A percentile compares a stretch with the other conserved stretches of the same genome.
Conservation (phyloP, 2,113 vertebrate genomes). For the Rhea pennata region DNA sequence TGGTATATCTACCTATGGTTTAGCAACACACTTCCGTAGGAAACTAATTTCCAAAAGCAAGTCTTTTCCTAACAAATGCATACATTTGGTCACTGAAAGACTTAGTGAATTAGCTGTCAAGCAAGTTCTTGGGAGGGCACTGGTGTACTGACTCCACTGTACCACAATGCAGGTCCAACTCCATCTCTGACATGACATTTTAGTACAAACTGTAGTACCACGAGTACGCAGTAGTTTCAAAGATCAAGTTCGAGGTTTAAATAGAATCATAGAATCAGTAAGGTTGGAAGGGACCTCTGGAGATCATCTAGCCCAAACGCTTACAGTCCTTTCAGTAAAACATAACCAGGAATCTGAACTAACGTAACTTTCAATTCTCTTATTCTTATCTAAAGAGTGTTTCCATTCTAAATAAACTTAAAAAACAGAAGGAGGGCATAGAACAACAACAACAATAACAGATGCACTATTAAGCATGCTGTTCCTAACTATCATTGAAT, state of each 20-base stretch:
- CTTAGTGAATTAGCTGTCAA: background rate
- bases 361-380: background rate
- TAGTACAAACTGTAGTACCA: background rate
- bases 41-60: background rate
- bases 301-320: no score
- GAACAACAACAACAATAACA: background rate
- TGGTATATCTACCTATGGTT: background rate
- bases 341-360: background rate
- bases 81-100: background rate
- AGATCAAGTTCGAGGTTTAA: background rate
- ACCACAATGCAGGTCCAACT: no score
- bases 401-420: background rate
- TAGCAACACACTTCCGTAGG: background rate
- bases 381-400: background rate
- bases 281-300: no score
- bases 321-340: background rate
- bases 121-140: background rate
- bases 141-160: background rate
- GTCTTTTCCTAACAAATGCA: background rate
- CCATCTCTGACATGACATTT: background rate
- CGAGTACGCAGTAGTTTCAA: background rate
- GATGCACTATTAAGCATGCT: fast-evolving
- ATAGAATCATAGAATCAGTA: background rate
- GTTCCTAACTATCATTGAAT: fast-evolving
- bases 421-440: background rate